These are phyloP conservation scores for Chrysolina haemoptera DNA, from an alignment of 2,888 invertebrate genomes.

Conservation along the genomic window DNA sequence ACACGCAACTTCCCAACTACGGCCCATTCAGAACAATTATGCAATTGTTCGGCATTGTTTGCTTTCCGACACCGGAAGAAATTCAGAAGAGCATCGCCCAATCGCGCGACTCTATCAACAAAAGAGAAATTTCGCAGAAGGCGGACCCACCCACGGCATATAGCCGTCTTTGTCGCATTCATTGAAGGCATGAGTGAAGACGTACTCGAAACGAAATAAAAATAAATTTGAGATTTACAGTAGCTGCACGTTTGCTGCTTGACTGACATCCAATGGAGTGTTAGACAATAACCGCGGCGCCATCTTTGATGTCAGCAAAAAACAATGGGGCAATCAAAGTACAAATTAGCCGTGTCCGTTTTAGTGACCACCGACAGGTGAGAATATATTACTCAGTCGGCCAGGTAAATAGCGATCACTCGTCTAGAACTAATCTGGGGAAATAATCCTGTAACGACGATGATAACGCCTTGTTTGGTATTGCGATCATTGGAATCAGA, in stretches of 20 bases:
- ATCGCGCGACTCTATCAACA: slow-evolving; percentile 14
- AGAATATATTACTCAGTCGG: slow-evolving; percentile 60
- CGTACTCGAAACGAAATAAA: slow-evolving; percentile 43
- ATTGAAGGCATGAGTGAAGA: slow-evolving; percentile 32
- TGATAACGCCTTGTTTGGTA: slow-evolving; percentile 31
- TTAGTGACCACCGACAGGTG: slow-evolving; percentile 61
- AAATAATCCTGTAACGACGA: slow-evolving; percentile 26
- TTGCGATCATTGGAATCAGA: slow-evolving; percentile 30
- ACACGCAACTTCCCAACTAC: not conserved
- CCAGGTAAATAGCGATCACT: slow-evolving; percentile 58
- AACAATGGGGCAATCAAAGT: slow-evolving; percentile 59
- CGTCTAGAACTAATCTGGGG: slow-evolving; percentile 56
- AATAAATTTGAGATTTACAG: slow-evolving; percentile 44
- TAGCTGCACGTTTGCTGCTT: slow-evolving; percentile 56
- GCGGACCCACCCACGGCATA: slow-evolving; percentile 39
- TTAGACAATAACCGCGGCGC: slow-evolving; percentile 58
- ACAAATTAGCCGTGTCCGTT: slow-evolving; percentile 63
- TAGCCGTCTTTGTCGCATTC: slow-evolving; percentile 40
- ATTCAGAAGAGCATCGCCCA: slow-evolving; percentile 3
- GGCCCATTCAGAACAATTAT: slow-evolving; percentile 4
- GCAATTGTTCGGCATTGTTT: slow-evolving; percentile 15
- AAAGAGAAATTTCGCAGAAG: slow-evolving; percentile 34
- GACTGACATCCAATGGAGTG: slow-evolving; percentile 61
- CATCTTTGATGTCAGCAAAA: slow-evolving; percentile 61
- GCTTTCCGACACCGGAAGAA: slow-evolving; percentile 14